Conservation (phyloP, 2,797 vertebrate species). For the Phylloscopus collybita region DNA sequence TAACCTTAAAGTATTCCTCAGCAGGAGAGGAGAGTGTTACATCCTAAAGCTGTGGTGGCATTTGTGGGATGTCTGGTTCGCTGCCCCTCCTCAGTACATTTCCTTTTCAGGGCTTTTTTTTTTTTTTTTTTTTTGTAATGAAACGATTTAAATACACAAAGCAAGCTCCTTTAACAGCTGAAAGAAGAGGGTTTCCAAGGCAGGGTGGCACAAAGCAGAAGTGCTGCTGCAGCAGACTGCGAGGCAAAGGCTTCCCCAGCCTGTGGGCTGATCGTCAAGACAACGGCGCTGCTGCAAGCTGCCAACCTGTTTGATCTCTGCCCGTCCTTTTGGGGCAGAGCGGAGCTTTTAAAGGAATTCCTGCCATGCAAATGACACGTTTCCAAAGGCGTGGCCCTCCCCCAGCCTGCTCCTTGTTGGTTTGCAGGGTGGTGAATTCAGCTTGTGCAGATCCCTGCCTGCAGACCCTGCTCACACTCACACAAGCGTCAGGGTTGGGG, state of each 20-base stretch:
- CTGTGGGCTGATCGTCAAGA: not conserved
- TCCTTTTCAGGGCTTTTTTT: not conserved
- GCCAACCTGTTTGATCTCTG: not conserved
- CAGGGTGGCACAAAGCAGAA: not conserved
- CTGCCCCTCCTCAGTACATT: not conserved
- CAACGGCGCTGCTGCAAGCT: not conserved
- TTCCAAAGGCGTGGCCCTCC: not conserved
- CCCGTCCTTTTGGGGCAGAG: not conserved
- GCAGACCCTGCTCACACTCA: not conserved
- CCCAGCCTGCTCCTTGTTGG: not conserved
- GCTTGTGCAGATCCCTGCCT: not conserved
- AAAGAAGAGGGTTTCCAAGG: not conserved
- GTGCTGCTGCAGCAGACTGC: not conserved
- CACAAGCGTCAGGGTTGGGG: not conserved
- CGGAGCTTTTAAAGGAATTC: not conserved
- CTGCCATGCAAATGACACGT: not conserved
- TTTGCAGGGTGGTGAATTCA: not conserved
- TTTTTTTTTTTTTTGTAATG: not conserved
- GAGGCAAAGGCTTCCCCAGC: not conserved
- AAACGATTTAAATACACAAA: not conserved
- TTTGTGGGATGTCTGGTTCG: fast-evolving
- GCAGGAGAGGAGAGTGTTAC: not conserved
- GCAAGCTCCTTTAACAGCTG: not conserved
- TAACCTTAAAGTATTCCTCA: constrained; percentile 33
- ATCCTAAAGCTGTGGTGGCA: not conserved